Conservation (phyloP, 2,113 vertebrate species). For the Octodon degus region DNA sequence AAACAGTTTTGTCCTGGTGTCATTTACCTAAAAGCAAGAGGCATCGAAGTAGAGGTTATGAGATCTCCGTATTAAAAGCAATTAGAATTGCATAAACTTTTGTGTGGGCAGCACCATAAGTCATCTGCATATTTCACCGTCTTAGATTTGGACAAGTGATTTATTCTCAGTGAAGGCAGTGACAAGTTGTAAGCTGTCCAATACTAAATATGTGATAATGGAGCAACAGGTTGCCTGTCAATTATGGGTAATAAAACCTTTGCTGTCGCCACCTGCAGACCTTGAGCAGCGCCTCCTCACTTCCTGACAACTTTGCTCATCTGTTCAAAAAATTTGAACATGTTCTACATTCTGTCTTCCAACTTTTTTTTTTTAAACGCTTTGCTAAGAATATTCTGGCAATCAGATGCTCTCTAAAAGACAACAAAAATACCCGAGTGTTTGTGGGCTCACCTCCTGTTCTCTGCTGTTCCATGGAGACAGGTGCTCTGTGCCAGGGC, state of each 20-base stretch:
- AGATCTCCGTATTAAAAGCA: slow-evolving; percentile 40
- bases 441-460: slow-evolving; percentile 64
- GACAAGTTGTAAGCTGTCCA: slow-evolving; percentile 65
- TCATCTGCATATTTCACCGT: slow-evolving; percentile 57
- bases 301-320: slow-evolving; percentile 64
- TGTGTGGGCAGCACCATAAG: slow-evolving; percentile 46
- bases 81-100: slow-evolving; percentile 21
- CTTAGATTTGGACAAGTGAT: slow-evolving; percentile 41
- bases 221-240: slow-evolving; percentile 65
- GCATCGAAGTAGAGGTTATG: background rate
- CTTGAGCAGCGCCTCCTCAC: background rate
- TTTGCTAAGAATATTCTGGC: slow-evolving; percentile 78
- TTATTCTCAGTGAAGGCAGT: slow-evolving; percentile 60
- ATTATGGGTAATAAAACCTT: background rate
- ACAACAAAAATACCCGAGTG: slow-evolving; percentile 68
- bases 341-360: slow-evolving; percentile 69
- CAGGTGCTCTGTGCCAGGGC: rapidly evolving
- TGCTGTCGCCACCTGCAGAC: slow-evolving; percentile 65
- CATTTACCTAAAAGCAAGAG: background rate
- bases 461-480: background rate
- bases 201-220: slow-evolving; percentile 34
- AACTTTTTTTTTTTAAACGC: slow-evolving; percentile 35
- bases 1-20: background rate
- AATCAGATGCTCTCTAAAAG: slow-evolving; percentile 71
- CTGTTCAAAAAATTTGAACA: slow-evolving; percentile 65